phyloP scores from a whole-genome alignment of 1,140 invertebrate genomes.

The Diploscapter pachys region DNA sequence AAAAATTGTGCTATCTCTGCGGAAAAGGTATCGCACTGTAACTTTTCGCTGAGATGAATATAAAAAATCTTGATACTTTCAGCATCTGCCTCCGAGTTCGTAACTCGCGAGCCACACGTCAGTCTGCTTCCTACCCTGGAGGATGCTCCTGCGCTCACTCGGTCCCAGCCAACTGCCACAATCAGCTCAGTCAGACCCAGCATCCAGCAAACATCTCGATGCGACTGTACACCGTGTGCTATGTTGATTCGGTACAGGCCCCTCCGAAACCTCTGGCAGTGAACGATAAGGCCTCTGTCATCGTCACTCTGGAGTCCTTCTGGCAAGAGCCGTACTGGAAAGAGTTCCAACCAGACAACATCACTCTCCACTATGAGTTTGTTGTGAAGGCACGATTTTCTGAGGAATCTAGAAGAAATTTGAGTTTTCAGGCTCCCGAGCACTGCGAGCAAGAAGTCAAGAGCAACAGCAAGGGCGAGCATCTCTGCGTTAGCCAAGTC shows the following conservation, averaged over 20 bases:
- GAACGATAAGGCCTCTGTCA: constrained; percentile 26
- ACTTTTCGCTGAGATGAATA: neutral
- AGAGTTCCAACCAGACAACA: constrained; percentile 31
- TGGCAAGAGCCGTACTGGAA: constrained; percentile 39
- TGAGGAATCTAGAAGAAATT: no score
- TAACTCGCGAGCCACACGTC: no score
- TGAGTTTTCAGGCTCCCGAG: constrained; percentile 30
- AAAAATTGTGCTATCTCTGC: neutral
- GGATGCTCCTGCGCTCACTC: constrained; percentile 36
- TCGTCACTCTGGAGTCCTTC: constrained; percentile 37
- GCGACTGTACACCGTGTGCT: constrained; percentile 29
- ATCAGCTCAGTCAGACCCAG: constrained; percentile 20
- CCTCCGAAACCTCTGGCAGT: constrained; percentile 35
- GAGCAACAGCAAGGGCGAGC: constrained; percentile 7
- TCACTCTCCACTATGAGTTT: constrained; percentile 41
- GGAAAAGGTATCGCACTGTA: neutral
- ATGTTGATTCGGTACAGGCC: constrained; percentile 31
- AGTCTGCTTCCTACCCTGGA: neutral
- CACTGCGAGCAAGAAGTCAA: constrained; percentile 33
- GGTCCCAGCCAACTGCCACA: constrained; percentile 33
- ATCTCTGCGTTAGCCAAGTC: constrained; percentile 12
- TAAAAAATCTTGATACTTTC: neutral
- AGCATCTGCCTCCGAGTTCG: neutral
- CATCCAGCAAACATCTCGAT: constrained; percentile 32
- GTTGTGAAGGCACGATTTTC: constrained; percentile 9